Percentiles rank a stretch among this genome's conserved stretches.
These are phyloP conservation scores for Drosophila eohydei DNA, from an alignment of 2,888 invertebrate species.

Conservation along the genomic window DNA sequence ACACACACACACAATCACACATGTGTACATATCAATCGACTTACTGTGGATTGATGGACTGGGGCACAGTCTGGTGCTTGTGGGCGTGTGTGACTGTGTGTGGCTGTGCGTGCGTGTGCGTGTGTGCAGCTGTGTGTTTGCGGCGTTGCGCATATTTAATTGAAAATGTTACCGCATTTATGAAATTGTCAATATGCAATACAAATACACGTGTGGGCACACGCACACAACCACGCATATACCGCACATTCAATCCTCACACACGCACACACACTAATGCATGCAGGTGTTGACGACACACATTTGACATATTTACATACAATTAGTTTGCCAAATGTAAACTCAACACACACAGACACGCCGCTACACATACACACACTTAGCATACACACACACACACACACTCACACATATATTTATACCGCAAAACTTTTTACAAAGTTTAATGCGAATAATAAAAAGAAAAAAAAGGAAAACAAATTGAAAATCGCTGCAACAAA, in stretches of 20 bases:
- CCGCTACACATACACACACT: conserved; percentile 4
- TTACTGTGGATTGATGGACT: conserved; percentile 67
- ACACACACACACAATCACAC: conserved; percentile 13
- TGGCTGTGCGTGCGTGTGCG: conserved; percentile 3
- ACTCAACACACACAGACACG: conserved; percentile 36
- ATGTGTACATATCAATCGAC: conserved; percentile 65
- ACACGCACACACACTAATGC: conserved; percentile 13
- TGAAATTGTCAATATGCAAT: conserved; percentile 78
- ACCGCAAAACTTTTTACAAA: conserved; percentile 35
- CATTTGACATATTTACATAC: conserved; percentile 80
- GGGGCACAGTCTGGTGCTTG: conserved; percentile 29
- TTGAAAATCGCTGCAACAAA: conserved; percentile 57
- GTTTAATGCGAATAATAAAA: conserved; percentile 32
- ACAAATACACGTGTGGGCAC: conserved; percentile 50
- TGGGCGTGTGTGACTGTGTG: conserved; percentile 17
- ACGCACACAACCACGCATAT: conserved; percentile 19
- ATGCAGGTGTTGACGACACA: conserved; percentile 74
- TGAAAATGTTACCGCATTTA: conserved; percentile 81
- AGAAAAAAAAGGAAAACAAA: conserved; percentile 46
- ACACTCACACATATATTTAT: not conserved
- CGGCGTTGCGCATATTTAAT: conserved; percentile 77
- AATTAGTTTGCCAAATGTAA: conserved; percentile 79
- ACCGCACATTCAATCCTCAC: conserved; percentile 17
- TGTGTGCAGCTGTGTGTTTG: conserved; percentile 72
- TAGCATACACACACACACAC: conserved; percentile 8